phyloP scores from a whole-genome alignment of 2,113 vertebrate genomes.

The human region GRCh38 chr16:32194501-32195000 shows the following conservation, averaged over 20 bases:
- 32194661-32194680: background rate
- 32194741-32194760: background rate
- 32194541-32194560: background rate
- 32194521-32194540: background rate
- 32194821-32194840: background rate
- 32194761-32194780: background rate
- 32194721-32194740: background rate
- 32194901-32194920: background rate
- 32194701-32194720: background rate
- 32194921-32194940: background rate
- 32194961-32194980: background rate
- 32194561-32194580: background rate
- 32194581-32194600: background rate
- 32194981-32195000: background rate
- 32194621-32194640: background rate
- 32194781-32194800: background rate
- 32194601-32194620: background rate
- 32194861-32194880: background rate
- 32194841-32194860: background rate
- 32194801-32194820: background rate
- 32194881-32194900: background rate
- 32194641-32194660: background rate
- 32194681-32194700: background rate
- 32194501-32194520: background rate
- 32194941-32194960: background rate